phyloP scores from a whole-genome alignment of 64 coral and sea anemone species.

The Exaiptasia diaphana region DNA sequence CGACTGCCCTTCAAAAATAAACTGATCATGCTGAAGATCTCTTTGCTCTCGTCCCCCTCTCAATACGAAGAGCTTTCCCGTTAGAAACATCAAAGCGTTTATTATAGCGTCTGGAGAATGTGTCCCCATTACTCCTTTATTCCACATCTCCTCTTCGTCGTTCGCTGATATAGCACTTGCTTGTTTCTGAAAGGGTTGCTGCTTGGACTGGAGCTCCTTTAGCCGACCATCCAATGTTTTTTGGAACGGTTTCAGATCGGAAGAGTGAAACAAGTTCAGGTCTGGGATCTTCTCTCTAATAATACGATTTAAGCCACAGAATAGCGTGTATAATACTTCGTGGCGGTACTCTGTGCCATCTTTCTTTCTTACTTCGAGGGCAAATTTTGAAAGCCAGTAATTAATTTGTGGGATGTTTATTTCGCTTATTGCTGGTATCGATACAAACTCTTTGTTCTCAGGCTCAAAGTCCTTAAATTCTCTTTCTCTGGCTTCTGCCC shows the following conservation, averaged over 20 bases:
- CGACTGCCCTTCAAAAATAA: conserved; percentile 18
- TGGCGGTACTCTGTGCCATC: neutral
- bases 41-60: conserved; percentile 33
- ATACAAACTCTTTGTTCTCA: neutral
- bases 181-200: conserved; percentile 17
- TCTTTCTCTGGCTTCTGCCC: conserved; percentile 12
- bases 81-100: conserved; percentile 1
- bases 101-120: neutral
- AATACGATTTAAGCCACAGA: conserved; percentile 3
- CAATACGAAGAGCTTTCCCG: conserved; percentile 33
- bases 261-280: neutral
- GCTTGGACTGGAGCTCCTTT: neutral
- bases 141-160: conserved; percentile 10
- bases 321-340: conserved; percentile 10
- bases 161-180: neutral
- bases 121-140: neutral
- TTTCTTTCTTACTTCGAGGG: neutral
- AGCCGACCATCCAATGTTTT: neutral
- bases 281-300: neutral
- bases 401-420: neutral
- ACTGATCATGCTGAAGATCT: conserved; percentile 9
- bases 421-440: neutral
- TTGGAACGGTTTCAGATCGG: neutral
- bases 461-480: conserved; percentile 12
- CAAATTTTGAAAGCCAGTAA: neutral